These are phyloP conservation scores for Acrobasis consociella DNA, from an alignment of 2,888 invertebrate species.

Conservation along the genomic window DNA sequence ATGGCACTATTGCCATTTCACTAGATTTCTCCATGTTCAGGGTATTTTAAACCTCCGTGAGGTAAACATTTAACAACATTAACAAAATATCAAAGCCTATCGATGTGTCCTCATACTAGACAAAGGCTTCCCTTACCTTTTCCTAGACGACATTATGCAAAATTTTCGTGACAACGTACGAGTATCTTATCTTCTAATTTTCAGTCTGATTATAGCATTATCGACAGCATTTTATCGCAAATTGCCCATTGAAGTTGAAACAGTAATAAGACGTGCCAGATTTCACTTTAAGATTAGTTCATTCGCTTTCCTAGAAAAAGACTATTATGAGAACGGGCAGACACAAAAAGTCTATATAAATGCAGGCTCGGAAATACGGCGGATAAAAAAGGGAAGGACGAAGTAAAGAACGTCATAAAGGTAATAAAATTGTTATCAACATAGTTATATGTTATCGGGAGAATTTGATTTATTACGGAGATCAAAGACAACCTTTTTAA, in stretches of 20 bases:
- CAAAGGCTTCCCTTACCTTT: no score
- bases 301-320: conserved; percentile 11
- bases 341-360: conserved; percentile 16
- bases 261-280: conserved; percentile 2
- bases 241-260: conserved; percentile 7
- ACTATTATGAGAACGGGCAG: conserved; percentile 12
- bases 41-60: no score
- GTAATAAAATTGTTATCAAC: conserved; percentile 14
- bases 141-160: no score
- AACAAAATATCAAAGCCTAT: no score
- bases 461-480: conserved; percentile 15
- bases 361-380: conserved; percentile 6
- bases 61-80: no score
- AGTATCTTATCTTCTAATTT: no score
- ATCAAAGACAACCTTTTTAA: conserved; percentile 27
- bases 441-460: conserved; percentile 1
- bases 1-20: no score
- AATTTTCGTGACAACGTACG: no score
- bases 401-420: conserved; percentile 3
- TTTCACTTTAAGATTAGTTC: conserved; percentile 10
- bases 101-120: no score
- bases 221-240: background rate
- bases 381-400: conserved; percentile 2
- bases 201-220: background rate
- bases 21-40: no score